A percentile compares a stretch with the other conserved stretches of the same genome.
These are phyloP conservation scores for Cairina moschata DNA, from an alignment of 2,113 vertebrate species.

Conservation along the genomic window DNA sequence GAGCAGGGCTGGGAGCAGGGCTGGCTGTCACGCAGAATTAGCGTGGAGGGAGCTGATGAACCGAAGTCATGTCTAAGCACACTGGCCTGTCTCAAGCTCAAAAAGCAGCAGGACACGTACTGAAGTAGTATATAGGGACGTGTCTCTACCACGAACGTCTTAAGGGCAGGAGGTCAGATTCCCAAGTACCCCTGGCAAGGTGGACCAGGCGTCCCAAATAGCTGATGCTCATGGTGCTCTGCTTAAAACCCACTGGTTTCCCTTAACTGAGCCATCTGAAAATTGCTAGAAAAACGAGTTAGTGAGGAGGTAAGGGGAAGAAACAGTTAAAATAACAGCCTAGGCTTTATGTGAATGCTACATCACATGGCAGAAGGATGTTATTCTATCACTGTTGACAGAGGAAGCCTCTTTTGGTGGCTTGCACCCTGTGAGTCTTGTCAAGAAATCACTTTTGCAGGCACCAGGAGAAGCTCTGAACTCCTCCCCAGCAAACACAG, in stretches of 20 bases:
- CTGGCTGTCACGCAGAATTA: not conserved
- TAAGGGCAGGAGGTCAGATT: too few relatives aligned
- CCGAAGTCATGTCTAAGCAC: not conserved
- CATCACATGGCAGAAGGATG: not conserved
- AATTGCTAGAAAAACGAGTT: not conserved
- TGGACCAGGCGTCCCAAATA: not conserved
- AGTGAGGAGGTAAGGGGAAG: not conserved
- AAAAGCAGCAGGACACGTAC: not conserved
- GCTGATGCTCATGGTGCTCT: not conserved
- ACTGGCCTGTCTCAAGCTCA: not conserved
- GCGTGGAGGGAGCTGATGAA: fast-evolving
- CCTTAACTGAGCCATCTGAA: not conserved
- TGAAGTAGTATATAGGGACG: not conserved
- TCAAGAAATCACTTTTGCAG: not conserved
- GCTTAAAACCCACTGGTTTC: not conserved
- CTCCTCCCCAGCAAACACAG: not conserved
- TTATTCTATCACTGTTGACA: not conserved
- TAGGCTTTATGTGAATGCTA: not conserved
- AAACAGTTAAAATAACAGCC: not conserved
- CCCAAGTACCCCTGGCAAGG: not conserved
- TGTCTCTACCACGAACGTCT: fast-evolving
- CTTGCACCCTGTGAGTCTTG: not conserved
- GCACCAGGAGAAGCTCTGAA: not conserved
- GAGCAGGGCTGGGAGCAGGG: not conserved
- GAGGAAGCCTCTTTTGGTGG: not conserved